These are phyloP conservation scores for Pogonocichla stellata DNA, from an alignment of 2,113 vertebrate genomes.

Conservation along the genomic window DNA sequence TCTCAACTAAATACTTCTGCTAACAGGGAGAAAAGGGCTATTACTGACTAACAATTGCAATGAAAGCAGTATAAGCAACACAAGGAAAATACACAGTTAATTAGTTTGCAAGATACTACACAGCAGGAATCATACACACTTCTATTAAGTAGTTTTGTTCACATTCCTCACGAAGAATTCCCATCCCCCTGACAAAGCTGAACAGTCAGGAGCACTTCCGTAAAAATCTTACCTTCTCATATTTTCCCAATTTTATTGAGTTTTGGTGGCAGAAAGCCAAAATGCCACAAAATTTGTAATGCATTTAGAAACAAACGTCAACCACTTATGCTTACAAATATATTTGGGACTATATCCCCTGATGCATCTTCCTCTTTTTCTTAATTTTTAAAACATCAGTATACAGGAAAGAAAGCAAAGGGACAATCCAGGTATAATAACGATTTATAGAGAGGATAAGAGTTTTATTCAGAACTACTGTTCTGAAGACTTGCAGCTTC, in stretches of 20 bases:
- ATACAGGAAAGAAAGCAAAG: background rate
- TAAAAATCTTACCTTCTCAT: background rate
- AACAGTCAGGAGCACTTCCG: background rate
- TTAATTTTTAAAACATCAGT: background rate
- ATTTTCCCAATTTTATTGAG: background rate
- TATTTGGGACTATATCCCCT: background rate
- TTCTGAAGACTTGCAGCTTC: background rate
- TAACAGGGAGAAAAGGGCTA: background rate
- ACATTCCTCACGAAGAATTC: background rate
- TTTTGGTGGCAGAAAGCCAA: background rate
- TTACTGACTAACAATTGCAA: background rate
- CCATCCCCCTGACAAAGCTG: background rate
- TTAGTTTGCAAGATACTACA: background rate
- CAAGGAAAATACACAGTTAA: background rate
- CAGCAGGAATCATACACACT: background rate
- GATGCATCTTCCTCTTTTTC: background rate
- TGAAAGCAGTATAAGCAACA: background rate
- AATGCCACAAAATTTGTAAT: background rate
- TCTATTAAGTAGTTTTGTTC: background rate
- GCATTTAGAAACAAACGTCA: background rate
- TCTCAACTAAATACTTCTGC: background rate
- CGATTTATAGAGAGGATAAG: background rate
- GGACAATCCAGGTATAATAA: background rate
- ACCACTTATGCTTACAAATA: background rate
- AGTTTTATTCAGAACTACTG: background rate